Base-by-base conservation (phyloP, 2,113 vertebrate genomes). In the Conger conger region DNA sequence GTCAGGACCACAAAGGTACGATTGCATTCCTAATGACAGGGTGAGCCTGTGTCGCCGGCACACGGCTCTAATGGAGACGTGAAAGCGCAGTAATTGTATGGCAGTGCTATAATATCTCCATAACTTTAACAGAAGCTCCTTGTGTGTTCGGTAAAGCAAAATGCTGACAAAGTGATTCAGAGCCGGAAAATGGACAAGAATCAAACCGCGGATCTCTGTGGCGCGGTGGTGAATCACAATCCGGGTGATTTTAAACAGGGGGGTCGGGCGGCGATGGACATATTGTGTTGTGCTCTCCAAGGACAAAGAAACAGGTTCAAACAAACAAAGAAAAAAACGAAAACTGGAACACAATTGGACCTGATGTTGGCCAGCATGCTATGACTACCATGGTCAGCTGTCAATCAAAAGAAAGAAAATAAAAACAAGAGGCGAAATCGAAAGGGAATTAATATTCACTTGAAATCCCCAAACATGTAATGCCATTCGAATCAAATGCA, bases 321-420 rank as follows among this genome's bases (percentile, higher is more conserved):
- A 50, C 45, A 50, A 50, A 50, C 11, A 50, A 50, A 50, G 11
- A 13, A 50, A 4, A 42, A 9, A 9, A 9, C 4, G 4, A 42
- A 42, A 42, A 42, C 4, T 42, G 9, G 4, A 9, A 42, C 40
- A 6, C 40, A 6, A 9, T 42, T 9, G 4, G 40, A 13, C 11
- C 45, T 50, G 45, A 13, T 76, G n/a, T n/a, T n/a, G n/a, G n/a
- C 16, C 73, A 76, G 33, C 35, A 38, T 27, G 17, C 38, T 11
- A 79, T 40, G 78, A 79, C 78, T 1, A 20, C 18, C 38, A 38
- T 35, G 36, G 37, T 42, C 78, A 79, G 77, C 15, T 6, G 78
- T 83, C 82, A 83, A 33, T 38, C 40, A 83, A 73, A 42, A 36
- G 57, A 37, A 82, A 38, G 37, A 5, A 37, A 33, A 79, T 33